Evolutionary conservation across 2,797 vertebrate species (phyloP), one percentile per base, ranked within the genome.

Genomic region (Setipinna tenuifilis): DNA sequence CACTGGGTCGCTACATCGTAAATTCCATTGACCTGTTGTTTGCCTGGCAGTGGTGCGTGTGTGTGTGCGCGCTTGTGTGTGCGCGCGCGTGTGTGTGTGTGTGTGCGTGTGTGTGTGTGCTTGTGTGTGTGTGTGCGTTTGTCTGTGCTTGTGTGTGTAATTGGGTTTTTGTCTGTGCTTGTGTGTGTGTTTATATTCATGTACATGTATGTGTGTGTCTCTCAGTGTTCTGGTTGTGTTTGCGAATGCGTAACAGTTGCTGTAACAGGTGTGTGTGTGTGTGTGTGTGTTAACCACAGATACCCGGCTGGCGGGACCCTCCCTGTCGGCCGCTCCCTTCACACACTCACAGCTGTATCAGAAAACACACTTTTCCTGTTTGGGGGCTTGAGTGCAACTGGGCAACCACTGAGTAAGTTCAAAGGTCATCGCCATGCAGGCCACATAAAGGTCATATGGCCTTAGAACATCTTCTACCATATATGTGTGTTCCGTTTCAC

Each of bases 321-420:
- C 3, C 98, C 98, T 1, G 88, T 91, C 68, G 96, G 97, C 0
- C 97, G 98, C 58, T 98, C 96, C 0, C 96, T 98, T 97, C 98
- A 99, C 94, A 97, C 97, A 0, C 90, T 99, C 92, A 99, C 97
- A 1, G 89, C 97, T 0, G 90, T 94, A 21, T 96, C 96, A 6
- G 96, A 97, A 19, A 94, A 96, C 90, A 94, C 92, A 0, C 95
- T 99, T 71, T 97, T 99, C 87, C 89, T 99, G 6, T 98, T 97
- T 88, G 98, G 98, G 48, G 98, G 98, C 2, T 93, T 99, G 81
- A 95, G 96, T 90, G 93, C 91, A 6, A 94, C 96, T 31, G 97
- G 97, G 84, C 94, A 92, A 82, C 97, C 97, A 62, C 92, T 98
- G 65, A 96, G 98, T 99, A 90, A 96, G 98, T 96, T 81, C 41